Evolutionary conservation across 2,888 invertebrate species (phyloP), one percentile per base, ranked within the genome.

Genomic region (Coremacera marginata): DNA sequence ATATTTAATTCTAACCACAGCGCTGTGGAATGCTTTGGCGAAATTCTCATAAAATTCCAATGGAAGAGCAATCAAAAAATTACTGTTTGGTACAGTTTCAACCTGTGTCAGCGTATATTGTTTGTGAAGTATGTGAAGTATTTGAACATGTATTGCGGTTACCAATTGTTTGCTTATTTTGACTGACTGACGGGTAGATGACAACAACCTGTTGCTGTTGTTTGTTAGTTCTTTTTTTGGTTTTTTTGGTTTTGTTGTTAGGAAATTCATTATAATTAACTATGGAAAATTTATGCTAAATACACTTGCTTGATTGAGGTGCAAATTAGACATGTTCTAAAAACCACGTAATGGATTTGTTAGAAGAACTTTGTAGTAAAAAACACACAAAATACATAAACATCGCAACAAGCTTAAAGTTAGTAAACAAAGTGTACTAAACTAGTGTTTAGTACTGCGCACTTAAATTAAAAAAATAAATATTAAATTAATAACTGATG

Each of bases 201-300:
- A 4, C 19, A 55, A 19, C 44, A 44, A 44, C 44, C 44, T 44
- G 44, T 44, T 44, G 44, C 37, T 44, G 14, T 16, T 19, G 19
- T n/a, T 19, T 49, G 9, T 74, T 37, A 7, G 37, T 37, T 37
- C 8, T 3, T 74, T 16, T 22, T 8, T 70, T 63, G n/a, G 62
- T 27, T 67, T 55, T 22, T 60, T 70, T 22, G 25, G 11, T 25
- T 19, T 57, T 44, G 80, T 82, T 44, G 44, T 44, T 44, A 44
- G 44, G 1, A 44, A 44, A 44, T 11, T 7, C 11, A 44, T 44
- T 11, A 44, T 11, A 44, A 44, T 44, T 44, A 44, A 14, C 5
- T 22, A 55, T 22, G 22, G 22, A 55, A 55, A 55, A 22, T 19
- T 19, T 55, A 22, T 55, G 55, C 55, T 19, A 19, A 55, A 55